Conservation (phyloP, 2,797 vertebrate species). For the Gymnopithys bicolor region DNA sequence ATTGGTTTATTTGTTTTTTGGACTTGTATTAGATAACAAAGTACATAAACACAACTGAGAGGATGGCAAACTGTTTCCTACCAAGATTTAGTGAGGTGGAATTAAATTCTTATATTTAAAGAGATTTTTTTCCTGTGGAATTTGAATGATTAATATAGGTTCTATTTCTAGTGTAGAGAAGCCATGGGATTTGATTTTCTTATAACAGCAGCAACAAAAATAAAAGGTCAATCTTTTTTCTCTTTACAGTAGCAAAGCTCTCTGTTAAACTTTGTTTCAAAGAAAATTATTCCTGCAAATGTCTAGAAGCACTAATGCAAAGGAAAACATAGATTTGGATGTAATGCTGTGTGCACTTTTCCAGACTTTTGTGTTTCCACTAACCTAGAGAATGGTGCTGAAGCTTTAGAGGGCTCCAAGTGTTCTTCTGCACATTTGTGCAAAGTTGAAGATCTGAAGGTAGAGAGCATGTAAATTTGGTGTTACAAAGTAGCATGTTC, state of each 20-base stretch:
- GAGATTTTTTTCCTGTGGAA: neutral
- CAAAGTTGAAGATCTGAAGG: neutral
- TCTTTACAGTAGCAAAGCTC: neutral
- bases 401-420: neutral
- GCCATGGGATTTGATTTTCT: neutral
- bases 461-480: neutral
- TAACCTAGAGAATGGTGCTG: neutral
- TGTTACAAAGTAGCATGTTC: neutral
- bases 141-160: neutral
- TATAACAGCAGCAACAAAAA: neutral
- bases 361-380: neutral
- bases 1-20: neutral
- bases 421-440: neutral
- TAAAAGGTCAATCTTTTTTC: neutral
- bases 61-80: neutral
- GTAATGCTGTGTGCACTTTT: neutral
- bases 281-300: neutral
- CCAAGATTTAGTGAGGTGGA: neutral
- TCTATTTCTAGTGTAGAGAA: neutral
- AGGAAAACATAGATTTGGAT: neutral
- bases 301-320: neutral
- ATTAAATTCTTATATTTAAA: neutral
- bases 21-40: neutral
- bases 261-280: neutral
- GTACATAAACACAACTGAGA: neutral